Evolutionary conservation across 2,113 vertebrate genomes (phyloP), one percentile per base, ranked within the genome.

Genomic region (Psilopogon haemacephalus): DNA sequence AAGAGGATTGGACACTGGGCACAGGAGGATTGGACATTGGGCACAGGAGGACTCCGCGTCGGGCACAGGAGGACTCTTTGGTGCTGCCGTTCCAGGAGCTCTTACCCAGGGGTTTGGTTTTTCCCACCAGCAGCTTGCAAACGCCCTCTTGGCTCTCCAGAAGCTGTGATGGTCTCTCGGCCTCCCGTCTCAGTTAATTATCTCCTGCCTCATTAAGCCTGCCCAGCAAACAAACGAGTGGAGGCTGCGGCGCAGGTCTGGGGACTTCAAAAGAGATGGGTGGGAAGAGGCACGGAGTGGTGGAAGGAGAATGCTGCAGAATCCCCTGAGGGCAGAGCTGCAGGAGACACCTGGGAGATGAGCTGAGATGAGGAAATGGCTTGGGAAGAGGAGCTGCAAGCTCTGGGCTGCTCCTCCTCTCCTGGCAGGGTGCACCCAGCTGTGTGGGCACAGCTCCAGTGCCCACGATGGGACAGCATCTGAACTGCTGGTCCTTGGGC

Each of bases 241-340:
- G 86, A 71, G 38, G 89, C 30, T 30, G 65, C 16, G 5, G 76
- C 67, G 64, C 58, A 70, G 73, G 37, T 71, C 56, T 60, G n/a
- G 77, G 65, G 42, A 94, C 89, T 92, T 95, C 91, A 90, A 84
- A 93, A 10, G 35, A 68, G 62, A 11, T 78, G 91, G 84, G 84
- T 78, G 94, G 91, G 84, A 94, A 73, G 79, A 84, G 23, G 65
- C 17, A 50, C 48, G 15, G 8, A 15, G 40, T 42, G 42, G 55
- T 9, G 6, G 44, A 20, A 55, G 72, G 72, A 73, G n/a, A 64
- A 90, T 71, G 19, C 65, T 72, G 78, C 32, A 48, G 68, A 16
- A 64, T 16, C 65, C 65, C 71, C 92, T 19, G 48, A 11, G 1
- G 85, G 90, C 67, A 64, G 55, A 71, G 59, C 60, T 58, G 3